Evolutionary conservation across 2,797 vertebrate genomes (phyloP), one percentile per base, ranked within the genome.

Genomic region (Sebastolobus alascanus): DNA sequence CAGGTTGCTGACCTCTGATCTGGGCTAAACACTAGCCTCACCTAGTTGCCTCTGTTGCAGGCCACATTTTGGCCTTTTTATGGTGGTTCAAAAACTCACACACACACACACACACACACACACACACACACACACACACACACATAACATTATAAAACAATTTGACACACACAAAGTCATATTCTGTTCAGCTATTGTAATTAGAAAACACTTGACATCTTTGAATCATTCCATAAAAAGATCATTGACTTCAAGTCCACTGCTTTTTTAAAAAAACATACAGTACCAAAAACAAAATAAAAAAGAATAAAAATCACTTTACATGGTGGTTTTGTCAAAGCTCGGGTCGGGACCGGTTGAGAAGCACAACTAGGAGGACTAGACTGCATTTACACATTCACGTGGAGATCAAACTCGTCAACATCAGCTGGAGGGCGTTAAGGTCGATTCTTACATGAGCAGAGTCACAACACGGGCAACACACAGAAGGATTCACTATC

Each of bases 201-300:
- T 92, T 90, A 85, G 29, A 88, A 90, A 91, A 90, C 77, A 84
- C 46, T 71, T 83, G 66, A 90, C 76, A 90, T 89, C 80, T 75
- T 87, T 78, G 64, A 89, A 84, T 87, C 74, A 84, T 80, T 84
- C 33, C 71, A 69, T 89, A 88, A 75, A 93, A 92, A 88, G 29
- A 73, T 84, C 18, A 67, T 63, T 73, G 46, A 76, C 77, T 82
- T 80, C 37, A 87, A 70, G 37, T 87, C 40, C 43, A 67, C 67
- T 59, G 52, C 25, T 84, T 78, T 71, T 56, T 56, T 1, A 74
- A 64, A 27, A 61, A 74, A 59, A 69, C 33, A 59, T 46, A 83
- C 43, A 83, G 83, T 76, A 83, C 68, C 80, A 88, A 85, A 87
- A 82, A 72, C 54, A 85, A 91, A 85, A 75, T 73, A 50, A 67